Conservation (phyloP, 2,888 invertebrate genomes). For the Hecatera dysodea region DNA sequence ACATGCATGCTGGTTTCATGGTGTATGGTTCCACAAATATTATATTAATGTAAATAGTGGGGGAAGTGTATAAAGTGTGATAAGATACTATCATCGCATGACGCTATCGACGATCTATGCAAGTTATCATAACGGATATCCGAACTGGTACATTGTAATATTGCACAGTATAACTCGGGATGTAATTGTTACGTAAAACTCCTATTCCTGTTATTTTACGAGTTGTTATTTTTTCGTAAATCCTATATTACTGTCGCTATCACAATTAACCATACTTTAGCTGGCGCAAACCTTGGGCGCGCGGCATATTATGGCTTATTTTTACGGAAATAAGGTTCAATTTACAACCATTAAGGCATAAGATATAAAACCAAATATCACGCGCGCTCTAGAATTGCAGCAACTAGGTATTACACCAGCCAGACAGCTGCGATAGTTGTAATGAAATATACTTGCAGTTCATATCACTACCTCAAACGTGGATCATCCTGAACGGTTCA, state of each 20-base stretch:
- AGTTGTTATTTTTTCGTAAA: too few relatives aligned
- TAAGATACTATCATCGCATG: slow-evolving; percentile 39
- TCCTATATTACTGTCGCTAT: not conserved
- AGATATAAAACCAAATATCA: too few relatives aligned
- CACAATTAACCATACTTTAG: slow-evolving; percentile 20
- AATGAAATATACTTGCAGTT: slow-evolving; percentile 87
- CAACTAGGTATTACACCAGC: not conserved
- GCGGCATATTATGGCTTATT: not conserved
- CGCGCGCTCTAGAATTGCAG: not conserved
- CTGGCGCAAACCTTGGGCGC: not conserved
- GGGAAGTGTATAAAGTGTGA: slow-evolving; percentile 6
- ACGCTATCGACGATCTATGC: slow-evolving; percentile 23
- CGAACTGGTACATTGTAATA: slow-evolving; percentile 34
- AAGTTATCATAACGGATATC: slow-evolving; percentile 52
- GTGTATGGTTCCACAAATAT: slow-evolving; percentile 25
- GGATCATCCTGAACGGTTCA: slow-evolving; percentile 95
- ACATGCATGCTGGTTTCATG: slow-evolving; percentile 44
- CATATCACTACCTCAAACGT: slow-evolving; percentile 96
- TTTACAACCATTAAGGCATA: not conserved
- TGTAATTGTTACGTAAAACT: not conserved
- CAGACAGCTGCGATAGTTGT: slow-evolving; percentile 24
- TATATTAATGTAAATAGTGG: not conserved
- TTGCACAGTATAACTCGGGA: slow-evolving; percentile 7
- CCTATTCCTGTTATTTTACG: not conserved
- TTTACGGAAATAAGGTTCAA: not conserved